Base-by-base conservation (phyloP, 2,888 invertebrate species). In the Anticlea derivata region DNA sequence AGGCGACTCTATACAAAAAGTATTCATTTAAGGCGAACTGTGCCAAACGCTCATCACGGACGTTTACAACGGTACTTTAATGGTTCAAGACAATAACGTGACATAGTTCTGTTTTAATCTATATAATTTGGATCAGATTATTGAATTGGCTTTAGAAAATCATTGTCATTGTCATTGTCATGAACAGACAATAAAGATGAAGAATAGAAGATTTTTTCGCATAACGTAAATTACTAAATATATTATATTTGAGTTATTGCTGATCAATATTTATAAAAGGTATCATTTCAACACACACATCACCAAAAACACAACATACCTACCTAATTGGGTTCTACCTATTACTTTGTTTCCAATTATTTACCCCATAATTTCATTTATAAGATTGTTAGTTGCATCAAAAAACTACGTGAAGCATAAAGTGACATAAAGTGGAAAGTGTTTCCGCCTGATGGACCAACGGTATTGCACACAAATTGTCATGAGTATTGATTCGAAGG, bases 381-480 rank as follows among this genome's bases (percentile, higher is more conserved):
- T 38, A 53, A 47, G 52, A 47, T 49, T 52, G 55, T 37, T 50
- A 53, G 55, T 61, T 53, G 55, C 61, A 51, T 53, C 31, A 53
- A 59, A 58, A 61, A 58, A 58, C 24, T 45, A 38, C 68, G 65
- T 60, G 67, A 70, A 69, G 71, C 77, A 70, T 69, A 76, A 67
- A 75, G 73, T 83, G 78, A 78, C 78, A 81, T 79, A 76, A 75
- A 83, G 69, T 83, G 80, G 84, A 86, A 86, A 83, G 81, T 73
- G 75, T 73, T 86, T 83, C 83, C 84, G 76, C 66, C 54, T 60
- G 74, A 73, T 76, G 75, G 70, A 72, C 77, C 66, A 78, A 78
- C 61, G 61, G 69, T 75, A 61, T 78, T 78, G 78, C 80, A 71
- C 68, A 70, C 68, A 75, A 79, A 79, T 80, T 75, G 74, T 65